Conservation (phyloP, 2,113 vertebrate genomes). For the Sminthopsis crassicaudata region DNA sequence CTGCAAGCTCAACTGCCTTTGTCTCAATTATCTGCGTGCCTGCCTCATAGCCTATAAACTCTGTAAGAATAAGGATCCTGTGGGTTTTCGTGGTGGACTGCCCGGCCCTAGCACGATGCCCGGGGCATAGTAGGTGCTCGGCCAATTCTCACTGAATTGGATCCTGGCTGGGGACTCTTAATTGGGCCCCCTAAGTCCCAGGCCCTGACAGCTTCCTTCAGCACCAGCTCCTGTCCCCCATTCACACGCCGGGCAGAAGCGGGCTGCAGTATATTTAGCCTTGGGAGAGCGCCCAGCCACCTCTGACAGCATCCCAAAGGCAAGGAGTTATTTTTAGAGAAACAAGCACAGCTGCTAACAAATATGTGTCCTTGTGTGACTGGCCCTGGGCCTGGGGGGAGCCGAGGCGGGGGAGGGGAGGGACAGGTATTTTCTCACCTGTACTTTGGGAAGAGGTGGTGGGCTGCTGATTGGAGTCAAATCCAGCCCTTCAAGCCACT, state of each 20-base stretch:
- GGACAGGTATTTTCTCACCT: background rate
- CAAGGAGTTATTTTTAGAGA: slow-evolving; percentile 76
- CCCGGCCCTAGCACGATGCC: background rate
- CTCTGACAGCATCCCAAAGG: background rate
- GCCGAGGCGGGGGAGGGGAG: background rate
- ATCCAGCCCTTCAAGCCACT: background rate
- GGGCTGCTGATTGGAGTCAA: background rate
- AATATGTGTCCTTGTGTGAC: background rate
- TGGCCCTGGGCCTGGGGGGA: background rate
- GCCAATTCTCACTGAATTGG: background rate
- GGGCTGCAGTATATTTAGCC: background rate
- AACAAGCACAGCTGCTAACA: slow-evolving; percentile 1
- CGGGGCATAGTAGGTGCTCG: background rate
- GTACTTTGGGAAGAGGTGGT: background rate
- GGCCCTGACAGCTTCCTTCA: background rate
- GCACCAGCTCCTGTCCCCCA: background rate
- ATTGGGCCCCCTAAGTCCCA: background rate
- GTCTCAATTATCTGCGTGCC: background rate
- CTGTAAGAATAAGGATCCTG: background rate
- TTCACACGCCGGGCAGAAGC: background rate
- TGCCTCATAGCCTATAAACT: background rate
- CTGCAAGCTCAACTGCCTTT: background rate
- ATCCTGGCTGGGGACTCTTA: background rate
- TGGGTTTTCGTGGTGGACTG: background rate
- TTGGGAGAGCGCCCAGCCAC: background rate